These are phyloP conservation scores for Prunella himalayana DNA, from an alignment of 2,113 vertebrate genomes.

Conservation along the genomic window DNA sequence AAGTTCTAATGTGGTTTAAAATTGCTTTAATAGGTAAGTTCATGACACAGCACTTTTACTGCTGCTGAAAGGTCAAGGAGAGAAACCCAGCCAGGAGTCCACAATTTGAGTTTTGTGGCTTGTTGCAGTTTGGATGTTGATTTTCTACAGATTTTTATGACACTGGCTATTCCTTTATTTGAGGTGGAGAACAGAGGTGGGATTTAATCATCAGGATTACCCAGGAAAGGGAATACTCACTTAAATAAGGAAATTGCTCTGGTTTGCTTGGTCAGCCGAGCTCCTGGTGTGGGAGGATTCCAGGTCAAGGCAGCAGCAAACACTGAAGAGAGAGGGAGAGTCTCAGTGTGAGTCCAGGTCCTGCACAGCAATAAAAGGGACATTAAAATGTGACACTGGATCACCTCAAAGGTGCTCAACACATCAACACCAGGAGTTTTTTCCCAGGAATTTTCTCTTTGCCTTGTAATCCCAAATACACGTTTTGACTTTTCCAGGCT, in stretches of 20 bases:
- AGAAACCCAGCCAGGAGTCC: neutral
- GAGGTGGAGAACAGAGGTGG: neutral
- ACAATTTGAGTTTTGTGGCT: neutral
- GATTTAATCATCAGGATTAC: neutral
- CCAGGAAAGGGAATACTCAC: neutral
- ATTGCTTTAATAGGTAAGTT: neutral
- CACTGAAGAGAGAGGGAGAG: rapidly evolving
- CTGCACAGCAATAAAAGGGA: neutral
- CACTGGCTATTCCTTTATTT: neutral
- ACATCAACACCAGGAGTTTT: rapidly evolving
- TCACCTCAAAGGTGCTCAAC: neutral
- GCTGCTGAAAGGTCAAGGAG: neutral
- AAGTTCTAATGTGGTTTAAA: neutral
- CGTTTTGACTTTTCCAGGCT: neutral
- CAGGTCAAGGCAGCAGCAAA: neutral
- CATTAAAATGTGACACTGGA: neutral
- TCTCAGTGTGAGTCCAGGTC: neutral
- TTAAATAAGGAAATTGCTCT: neutral
- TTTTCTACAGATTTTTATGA: neutral
- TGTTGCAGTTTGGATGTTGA: neutral
- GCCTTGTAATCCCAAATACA: neutral
- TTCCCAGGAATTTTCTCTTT: neutral
- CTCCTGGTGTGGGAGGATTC: neutral
- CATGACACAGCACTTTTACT: neutral
- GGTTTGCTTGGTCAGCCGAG: neutral